phyloP scores from a whole-genome alignment of 2,797 vertebrate species.

The Xyrichtys novacula region DNA sequence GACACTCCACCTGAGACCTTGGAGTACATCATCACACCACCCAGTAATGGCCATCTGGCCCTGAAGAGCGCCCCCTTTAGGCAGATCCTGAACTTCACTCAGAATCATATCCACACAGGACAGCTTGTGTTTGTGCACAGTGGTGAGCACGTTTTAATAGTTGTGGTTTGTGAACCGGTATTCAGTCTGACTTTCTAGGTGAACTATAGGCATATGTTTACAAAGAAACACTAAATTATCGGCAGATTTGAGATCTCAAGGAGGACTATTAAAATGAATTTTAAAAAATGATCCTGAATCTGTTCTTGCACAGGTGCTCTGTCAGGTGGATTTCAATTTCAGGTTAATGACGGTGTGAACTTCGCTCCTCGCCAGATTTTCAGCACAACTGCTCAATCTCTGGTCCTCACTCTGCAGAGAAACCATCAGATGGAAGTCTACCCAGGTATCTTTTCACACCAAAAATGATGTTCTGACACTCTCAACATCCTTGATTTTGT shows the following conservation, averaged over 20 bases:
- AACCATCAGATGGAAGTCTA: constrained; percentile 88
- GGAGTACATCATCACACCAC: constrained; percentile 87
- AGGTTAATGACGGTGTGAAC: constrained; percentile 93
- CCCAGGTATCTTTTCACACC: constrained; percentile 83
- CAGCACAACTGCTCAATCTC: constrained; percentile 84
- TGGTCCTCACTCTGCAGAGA: constrained; percentile 86
- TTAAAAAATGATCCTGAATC: not conserved
- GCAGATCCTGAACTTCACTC: constrained; percentile 91
- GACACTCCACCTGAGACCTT: constrained; percentile 86
- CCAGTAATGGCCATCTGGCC: constrained; percentile 90
- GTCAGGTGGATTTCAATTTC: constrained; percentile 93
- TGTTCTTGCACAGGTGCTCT: constrained; percentile 77
- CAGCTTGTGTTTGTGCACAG: constrained; percentile 90
- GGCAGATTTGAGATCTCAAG: no score
- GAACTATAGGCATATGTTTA: not conserved
- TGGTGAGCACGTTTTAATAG: constrained; percentile 75
- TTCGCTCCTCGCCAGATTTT: constrained; percentile 90
- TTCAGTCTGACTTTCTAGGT: not conserved
- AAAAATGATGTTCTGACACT: not conserved
- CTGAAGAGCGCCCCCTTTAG: constrained; percentile 85
- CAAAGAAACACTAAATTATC: not conserved
- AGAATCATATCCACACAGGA: constrained; percentile 85
- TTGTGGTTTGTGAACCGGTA: not conserved
- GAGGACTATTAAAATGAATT: not conserved
- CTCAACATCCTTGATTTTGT: no score